Evolutionary conservation across 2,797 vertebrate genomes (phyloP).

Genomic region (Acropternis orthonyx): DNA sequence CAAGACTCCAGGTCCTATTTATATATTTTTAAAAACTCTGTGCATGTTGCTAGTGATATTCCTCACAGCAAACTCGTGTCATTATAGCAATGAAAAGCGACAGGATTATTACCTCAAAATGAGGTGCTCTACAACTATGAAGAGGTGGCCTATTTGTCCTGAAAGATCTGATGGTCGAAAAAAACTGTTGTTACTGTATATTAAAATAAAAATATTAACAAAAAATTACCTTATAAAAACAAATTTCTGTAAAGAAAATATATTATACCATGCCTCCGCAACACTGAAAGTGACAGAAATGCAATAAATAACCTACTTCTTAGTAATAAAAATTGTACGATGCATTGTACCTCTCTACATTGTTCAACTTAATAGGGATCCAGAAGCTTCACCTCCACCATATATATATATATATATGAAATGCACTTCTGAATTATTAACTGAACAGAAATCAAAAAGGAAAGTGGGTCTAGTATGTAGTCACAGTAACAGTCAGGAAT

Average conservation of each 20-base stretch:
- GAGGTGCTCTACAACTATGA: background rate
- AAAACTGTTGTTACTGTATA: background rate
- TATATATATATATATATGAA: background rate
- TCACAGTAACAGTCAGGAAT: background rate
- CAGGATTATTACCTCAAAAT: background rate
- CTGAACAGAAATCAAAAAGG: background rate
- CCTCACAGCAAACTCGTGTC: background rate
- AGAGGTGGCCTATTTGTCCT: background rate
- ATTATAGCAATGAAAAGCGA: background rate
- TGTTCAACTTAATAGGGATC: constrained; percentile 5
- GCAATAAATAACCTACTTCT: constrained; percentile 51
- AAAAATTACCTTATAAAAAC: constrained; percentile 48
- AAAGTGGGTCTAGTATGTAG: background rate
- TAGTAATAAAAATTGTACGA: constrained; percentile 44
- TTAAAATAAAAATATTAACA: constrained; percentile 53
- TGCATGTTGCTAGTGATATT: background rate
- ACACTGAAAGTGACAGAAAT: constrained; percentile 59
- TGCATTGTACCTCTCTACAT: background rate
- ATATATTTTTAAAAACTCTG: background rate
- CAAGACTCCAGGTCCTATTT: background rate
- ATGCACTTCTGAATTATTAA: background rate
- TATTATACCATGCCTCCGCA: constrained; percentile 9
- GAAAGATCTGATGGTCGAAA: background rate
- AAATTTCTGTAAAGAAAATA: constrained; percentile 54
- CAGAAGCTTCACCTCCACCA: background rate